Conservation (phyloP, 2,888 invertebrate genomes). For the Caenorhabditis sp. region DNA sequence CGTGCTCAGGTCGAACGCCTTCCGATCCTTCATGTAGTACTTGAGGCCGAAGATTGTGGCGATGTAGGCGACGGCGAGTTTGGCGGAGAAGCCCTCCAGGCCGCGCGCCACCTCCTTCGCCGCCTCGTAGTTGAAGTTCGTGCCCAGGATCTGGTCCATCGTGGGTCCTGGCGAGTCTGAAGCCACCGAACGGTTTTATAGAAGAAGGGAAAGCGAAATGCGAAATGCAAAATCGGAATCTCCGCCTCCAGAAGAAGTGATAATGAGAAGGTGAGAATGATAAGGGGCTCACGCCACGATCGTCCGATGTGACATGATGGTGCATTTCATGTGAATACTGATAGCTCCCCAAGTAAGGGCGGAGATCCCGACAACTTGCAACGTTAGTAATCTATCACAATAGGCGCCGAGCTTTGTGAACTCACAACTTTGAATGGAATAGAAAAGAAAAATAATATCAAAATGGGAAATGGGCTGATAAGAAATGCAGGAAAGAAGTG, state of each 20-base stretch:
- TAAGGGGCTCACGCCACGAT: conserved; percentile 40
- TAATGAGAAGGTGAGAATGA: conserved; percentile 4
- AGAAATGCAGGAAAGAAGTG: background rate
- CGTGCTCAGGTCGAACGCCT: conserved; percentile 59
- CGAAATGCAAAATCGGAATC: background rate
- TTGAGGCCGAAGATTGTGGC: conserved; percentile 59
- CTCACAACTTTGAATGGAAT: no score
- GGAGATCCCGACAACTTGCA: no score
- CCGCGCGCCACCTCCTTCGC: conserved; percentile 71
- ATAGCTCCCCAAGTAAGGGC: no score
- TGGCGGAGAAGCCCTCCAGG: conserved; percentile 65
- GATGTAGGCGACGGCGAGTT: conserved; percentile 60
- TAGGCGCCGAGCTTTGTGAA: no score
- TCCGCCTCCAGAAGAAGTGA: conserved; percentile 7
- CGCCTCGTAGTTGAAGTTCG: conserved; percentile 68
- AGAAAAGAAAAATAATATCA: no score
- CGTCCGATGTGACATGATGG: conserved; percentile 27
- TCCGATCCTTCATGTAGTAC: conserved; percentile 65
- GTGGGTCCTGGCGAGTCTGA: conserved; percentile 1
- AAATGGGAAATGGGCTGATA: background rate
- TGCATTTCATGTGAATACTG: conserved; percentile 24
- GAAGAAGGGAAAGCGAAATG: background rate
- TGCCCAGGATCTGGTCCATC: conserved; percentile 54
- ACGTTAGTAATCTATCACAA: no score
- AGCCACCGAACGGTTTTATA: conserved; percentile 22